Base-by-base conservation (phyloP, 2,113 vertebrate genomes). In the Hemichromis elongatus region DNA sequence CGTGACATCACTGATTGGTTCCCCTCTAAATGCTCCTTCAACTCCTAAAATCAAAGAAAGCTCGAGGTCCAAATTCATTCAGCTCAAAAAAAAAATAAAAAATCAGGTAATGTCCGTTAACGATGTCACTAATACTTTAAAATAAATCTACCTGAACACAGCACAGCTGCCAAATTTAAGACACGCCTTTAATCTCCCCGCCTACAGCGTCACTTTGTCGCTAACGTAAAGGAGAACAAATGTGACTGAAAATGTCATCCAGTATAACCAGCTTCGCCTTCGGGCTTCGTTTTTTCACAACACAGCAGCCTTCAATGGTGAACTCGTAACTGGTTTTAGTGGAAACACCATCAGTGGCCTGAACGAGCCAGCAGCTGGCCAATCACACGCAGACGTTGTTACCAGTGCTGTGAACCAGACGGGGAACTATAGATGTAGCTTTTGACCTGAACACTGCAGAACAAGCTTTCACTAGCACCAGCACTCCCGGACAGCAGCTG, bases 11-110 rank as follows among this genome's bases (percentile, higher is more conserved):
- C 21, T 4, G 40, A 73, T 26, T 21, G n/a, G 42, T 68, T 42
- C 37, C 19, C 8, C 4, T 10, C 50, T 3, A 53, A n/a, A n/a
- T 2, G 18, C 7, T 16, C 63, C n/a, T 68, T 0, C 37, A 26
- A 24, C 21, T 68, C 7, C n/a, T 3, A 2, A 9, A 68, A 5
- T 14, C 35, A 68, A 1, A 63, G 1, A 3, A 63, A 12, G 0
- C 6, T 63, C 33, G 18, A 63, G 59, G 59, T 37, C 2, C 2
- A 33, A 21, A 7, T 63, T 37, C 10, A 5, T 0, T 63, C 59
- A 0, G 30, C 30, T 61, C 30, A 28, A 11, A n/a, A 2, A 0
- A 0, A 19, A 61, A 18, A n/a, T 3, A 0, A 0, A 19, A 61
- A 18, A 63, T 63, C 30, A 35, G 59, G 9, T 1, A 10, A 33